Evolutionary conservation across 2,888 invertebrate genomes (phyloP), one percentile per base, ranked within the genome.

Genomic region (Schizaphis graminum): DNA sequence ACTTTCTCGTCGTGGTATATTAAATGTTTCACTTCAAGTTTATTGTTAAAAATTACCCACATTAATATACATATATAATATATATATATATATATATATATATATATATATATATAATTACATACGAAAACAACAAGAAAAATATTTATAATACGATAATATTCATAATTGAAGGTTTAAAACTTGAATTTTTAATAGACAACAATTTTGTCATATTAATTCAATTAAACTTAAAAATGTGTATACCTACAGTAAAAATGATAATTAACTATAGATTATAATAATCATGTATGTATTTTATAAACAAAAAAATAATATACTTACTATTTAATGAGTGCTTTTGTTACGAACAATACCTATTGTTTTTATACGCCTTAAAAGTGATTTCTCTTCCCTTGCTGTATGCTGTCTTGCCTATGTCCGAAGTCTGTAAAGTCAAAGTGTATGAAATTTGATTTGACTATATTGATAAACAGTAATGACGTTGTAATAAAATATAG

Each of bases 291-390:
- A 77, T 77, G 35, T 77, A 77, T 8, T 77, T 77, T 77, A 77
- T 77, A 41, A 35, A 77, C 77, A 77, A 77, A 35, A 77, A 77
- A 77, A 77, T 77, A 77, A 35, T 77, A 77, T 35, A 77, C 77
- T 77, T 77, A 77, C 77, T 35, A 77, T 77, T 77, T 77, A 77
- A 77, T 77, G 21, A 77, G 35, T 21, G 77, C 35, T 77, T 77
- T 77, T 35, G 35, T 77, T 21, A 77, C 26, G 35, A 77, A 77
- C 77, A 77, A 77, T 77, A 77, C 77, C 77, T 77, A 77, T 77
- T 77, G 77, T 77, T 35, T 77, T 77, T 77, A 21, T 77, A 41
- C 77, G 77, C 77, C 77, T 77, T 35, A 77, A 77, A 77, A 77
- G 0, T 35, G 77, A 2, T 77, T 77, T 77, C 77, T 77, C 35